phyloP scores from a whole-genome alignment of 1,140 invertebrate species.

The Heterodera schachtii region DNA sequence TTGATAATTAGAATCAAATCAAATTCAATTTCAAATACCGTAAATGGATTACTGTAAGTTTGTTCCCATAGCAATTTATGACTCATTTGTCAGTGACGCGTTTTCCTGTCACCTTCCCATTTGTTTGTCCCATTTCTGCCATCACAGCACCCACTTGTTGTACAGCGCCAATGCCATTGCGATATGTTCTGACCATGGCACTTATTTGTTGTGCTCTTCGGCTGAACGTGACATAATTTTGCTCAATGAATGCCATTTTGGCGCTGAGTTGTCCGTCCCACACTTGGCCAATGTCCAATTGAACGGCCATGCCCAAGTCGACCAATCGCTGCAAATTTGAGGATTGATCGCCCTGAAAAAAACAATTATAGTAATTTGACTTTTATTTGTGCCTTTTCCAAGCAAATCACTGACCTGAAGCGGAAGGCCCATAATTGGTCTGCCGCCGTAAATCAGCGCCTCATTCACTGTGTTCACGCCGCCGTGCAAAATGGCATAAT shows the following conservation, averaged over 20 bases:
- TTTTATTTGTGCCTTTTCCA: background rate
- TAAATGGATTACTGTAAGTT: no score
- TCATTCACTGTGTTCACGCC: conserved; percentile 62
- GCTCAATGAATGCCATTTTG: conserved; percentile 36
- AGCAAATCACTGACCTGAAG: conserved; percentile 44
- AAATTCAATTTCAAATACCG: no score
- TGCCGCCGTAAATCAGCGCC: conserved; percentile 56
- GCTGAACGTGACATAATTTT: conserved; percentile 34
- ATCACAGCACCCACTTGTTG: background rate
- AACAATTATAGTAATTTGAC: background rate
- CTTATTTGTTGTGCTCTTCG: conserved; percentile 40
- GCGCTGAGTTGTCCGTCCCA: conserved; percentile 31
- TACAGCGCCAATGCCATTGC: conserved; percentile 26
- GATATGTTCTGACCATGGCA: conserved; percentile 43
- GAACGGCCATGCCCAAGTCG: conserved; percentile 45
- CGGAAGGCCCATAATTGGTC: conserved; percentile 56
- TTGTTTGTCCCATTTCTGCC: no score
- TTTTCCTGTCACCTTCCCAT: no score
- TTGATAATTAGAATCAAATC: no score
- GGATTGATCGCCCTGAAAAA: conserved; percentile 51
- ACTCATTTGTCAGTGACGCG: no score
- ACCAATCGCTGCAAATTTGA: conserved; percentile 48
- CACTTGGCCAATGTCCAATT: conserved; percentile 34
- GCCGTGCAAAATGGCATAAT: conserved; percentile 56
- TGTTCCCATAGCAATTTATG: no score